Base-by-base conservation (phyloP, 2,113 vertebrate genomes). In the Aphelocoma coerulescens region DNA sequence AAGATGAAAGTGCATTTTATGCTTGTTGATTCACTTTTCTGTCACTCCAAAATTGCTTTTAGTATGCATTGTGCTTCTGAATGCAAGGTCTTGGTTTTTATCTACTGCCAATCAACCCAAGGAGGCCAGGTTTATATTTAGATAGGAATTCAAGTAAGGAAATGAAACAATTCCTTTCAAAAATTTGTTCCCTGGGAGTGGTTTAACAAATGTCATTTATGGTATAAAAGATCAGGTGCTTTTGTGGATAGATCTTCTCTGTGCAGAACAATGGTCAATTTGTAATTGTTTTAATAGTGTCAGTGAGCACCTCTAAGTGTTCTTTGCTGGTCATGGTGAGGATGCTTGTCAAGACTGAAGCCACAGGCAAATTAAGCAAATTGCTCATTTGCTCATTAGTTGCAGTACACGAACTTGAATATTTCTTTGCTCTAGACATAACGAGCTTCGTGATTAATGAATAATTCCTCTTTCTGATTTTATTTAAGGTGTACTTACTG, bases 401-500 rank as follows among this genome's bases (percentile, higher is more conserved):
- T 92, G 81, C 19, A 57, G 33, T 24, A 49, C 58, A 68, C 0
- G 1, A 57, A 76, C 19, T 54, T 82, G 46, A 91, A 88, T 93
- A 85, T 72, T 79, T 15, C 37, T 94, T 90, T 91, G 26, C 41
- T 88, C n/a, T 46, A 93, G 43, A 76, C 26, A 59, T 61, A 92
- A 76, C 6, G 17, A 91, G 37, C 19, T 91, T 94, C 81, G 63
- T 91, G 84, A 85, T 71, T 90, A 94, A 84, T 73, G 62, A 93
- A 49, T 44, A 74, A 81, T 77, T 88, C 55, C 17, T 95, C 28
- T 73, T 95, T 95, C 51, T 91, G 72, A 37, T 71, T 93, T 96
- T 86, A 75, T 91, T 94, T 81, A 73, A 93, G n/a, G 33, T 66
- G n/a, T 75, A 57, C 33, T 92, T 86, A 74, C 28, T 85, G 23